A percentile compares a stretch with the other conserved stretches of the same genome.
These are phyloP conservation scores for Alviniconcha marisindica DNA, from an alignment of 1,140 invertebrate genomes.

Conservation along the genomic window DNA sequence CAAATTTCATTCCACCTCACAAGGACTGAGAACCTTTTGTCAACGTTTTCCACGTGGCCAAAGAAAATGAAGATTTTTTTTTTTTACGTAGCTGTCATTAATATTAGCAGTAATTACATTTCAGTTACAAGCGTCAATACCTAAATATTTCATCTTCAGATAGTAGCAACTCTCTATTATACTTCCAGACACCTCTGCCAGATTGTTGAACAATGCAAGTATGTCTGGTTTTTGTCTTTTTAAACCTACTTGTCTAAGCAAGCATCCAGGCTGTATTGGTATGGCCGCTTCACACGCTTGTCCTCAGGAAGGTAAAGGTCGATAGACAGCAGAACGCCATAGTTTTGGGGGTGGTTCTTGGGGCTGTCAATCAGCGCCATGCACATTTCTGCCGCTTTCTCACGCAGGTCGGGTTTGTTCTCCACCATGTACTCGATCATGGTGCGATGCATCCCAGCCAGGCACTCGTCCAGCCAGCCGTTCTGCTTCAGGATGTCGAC, in stretches of 20 bases:
- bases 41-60: no score
- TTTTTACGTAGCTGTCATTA: no score
- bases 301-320: not conserved
- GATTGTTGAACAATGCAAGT: not conserved
- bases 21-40: no score
- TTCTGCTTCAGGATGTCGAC: conserved; percentile 33
- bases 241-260: conserved; percentile 21
- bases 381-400: conserved; percentile 33
- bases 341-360: conserved; percentile 27
- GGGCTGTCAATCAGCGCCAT: conserved; percentile 9
- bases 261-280: conserved; percentile 15
- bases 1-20: no score
- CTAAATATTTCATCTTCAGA: not conserved
- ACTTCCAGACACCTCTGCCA: not conserved
- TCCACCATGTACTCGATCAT: conserved; percentile 35
- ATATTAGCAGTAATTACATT: no score
- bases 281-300: not conserved
- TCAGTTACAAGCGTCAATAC: no score
- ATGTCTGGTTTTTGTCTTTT: not conserved
- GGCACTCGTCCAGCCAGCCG: conserved; percentile 34
- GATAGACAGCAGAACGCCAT: not conserved
- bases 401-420: conserved; percentile 2
- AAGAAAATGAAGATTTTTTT: no score
- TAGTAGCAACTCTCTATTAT: not conserved
- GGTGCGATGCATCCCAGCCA: conserved; percentile 22